Percentiles rank a stretch among this genome's conserved stretches.
These are phyloP conservation scores for Mirza zaza DNA, from an alignment of 2,113 vertebrate species.

Conservation along the genomic window DNA sequence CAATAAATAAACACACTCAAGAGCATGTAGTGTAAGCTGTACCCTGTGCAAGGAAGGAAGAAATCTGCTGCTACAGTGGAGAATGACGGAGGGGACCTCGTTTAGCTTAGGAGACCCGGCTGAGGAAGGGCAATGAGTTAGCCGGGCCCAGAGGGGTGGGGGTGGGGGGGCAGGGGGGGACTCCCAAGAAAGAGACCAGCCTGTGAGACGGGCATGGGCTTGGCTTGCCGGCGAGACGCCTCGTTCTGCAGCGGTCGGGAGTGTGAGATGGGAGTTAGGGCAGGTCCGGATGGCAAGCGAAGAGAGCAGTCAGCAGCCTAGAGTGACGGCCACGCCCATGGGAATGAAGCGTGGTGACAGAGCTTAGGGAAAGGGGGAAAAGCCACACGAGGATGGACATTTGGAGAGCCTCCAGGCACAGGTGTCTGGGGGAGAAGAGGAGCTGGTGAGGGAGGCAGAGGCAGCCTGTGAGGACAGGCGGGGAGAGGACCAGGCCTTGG, in stretches of 20 bases:
- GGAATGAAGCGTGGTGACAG: background rate
- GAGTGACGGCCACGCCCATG: background rate
- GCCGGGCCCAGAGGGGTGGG: background rate
- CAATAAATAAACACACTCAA: background rate
- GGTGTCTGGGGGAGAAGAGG: background rate
- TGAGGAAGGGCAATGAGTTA: background rate
- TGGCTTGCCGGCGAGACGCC: background rate
- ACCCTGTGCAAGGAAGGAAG: background rate
- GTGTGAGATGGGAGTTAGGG: background rate
- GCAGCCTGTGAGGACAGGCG: background rate
- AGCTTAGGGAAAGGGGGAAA: background rate
- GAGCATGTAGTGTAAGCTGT: background rate
- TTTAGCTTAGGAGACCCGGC: background rate
- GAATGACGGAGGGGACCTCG: background rate
- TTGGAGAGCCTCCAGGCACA: background rate
- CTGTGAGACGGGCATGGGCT: background rate
- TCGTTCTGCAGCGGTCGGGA: background rate
- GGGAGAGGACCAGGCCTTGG: background rate
- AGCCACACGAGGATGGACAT: background rate
- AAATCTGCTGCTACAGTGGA: background rate
- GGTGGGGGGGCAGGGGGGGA: background rate
- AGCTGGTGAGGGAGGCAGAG: background rate
- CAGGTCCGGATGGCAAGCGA: background rate
- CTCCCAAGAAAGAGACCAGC: background rate
- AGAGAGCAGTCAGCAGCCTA: background rate